These are phyloP conservation scores for Siniperca knerii DNA, from an alignment of 2,113 vertebrate genomes.

Conservation along the genomic window DNA sequence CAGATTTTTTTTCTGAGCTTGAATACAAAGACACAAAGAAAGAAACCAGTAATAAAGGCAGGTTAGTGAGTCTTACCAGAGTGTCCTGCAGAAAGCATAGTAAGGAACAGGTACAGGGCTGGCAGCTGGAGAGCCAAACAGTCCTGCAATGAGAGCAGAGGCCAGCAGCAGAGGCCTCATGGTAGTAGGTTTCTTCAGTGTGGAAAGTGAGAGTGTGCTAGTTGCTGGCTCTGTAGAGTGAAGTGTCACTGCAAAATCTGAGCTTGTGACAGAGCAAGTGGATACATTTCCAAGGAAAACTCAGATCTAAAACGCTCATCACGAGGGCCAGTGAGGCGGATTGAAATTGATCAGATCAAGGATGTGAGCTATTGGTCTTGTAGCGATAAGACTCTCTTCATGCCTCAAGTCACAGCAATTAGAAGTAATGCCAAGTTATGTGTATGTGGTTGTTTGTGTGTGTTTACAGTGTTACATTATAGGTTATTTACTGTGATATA, in stretches of 20 bases:
- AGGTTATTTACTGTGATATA: not conserved
- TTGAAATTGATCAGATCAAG: not conserved
- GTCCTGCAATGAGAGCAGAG: slow-evolving; percentile 1
- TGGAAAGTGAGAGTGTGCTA: not conserved
- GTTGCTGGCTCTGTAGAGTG: not conserved
- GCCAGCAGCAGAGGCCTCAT: slow-evolving; percentile 43
- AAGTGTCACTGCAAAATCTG: not conserved
- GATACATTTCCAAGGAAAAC: not conserved
- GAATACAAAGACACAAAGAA: slow-evolving; percentile 3
- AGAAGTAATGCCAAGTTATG: not conserved
- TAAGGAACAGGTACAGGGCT: not conserved
- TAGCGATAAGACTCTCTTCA: not conserved
- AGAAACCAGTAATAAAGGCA: too few relatives aligned
- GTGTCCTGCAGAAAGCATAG: slow-evolving; percentile 46
- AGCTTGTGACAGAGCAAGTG: not conserved
- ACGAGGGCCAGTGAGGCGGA: not conserved
- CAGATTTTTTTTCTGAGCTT: not conserved
- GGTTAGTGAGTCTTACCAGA: slow-evolving; percentile 37
- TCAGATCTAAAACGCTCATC: not conserved
- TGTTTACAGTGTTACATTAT: not conserved
- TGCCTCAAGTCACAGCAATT: not conserved
- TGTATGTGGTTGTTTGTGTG: not conserved
- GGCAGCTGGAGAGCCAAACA: slow-evolving; percentile 8
- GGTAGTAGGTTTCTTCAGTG: not conserved
- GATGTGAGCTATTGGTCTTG: not conserved